Base-by-base conservation (phyloP, 2,113 vertebrate genomes). In the Sceloporus tristichus region DNA sequence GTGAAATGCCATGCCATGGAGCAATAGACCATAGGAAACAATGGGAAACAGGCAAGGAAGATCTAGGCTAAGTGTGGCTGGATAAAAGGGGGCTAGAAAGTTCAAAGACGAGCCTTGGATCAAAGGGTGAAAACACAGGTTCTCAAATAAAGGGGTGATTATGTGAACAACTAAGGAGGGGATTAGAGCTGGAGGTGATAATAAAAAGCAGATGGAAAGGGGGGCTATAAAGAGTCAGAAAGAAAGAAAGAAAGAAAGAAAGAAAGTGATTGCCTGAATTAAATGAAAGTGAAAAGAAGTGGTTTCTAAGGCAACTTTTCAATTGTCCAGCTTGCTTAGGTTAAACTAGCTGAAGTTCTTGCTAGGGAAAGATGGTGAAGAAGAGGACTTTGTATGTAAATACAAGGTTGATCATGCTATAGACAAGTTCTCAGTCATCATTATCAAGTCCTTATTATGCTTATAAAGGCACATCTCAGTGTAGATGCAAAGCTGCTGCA, bases 131-230 rank as follows among this genome's bases (percentile, higher is more conserved):
- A 54, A 73, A 91, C 80, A 74, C 88, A 86, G 77, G 42, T 85
- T 87, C 86, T 79, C 89, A 90, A 79, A 68, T 92, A 85, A 84
- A 92, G 88, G 88, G 70, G 93, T 88, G 91, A 92, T 93, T 90
- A 90, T 89, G 91, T 87, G 90, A 90, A 87, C 85, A 92, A 74
- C 93, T 77, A 86, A 91, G 82, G 79, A 78, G 73, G 40, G 91
- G 88, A 82, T 92, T 92, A 92, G 87, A 75, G 62, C 29, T 0
- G 0, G 70, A 88, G 90, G 90, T 90, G 94, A 81, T 88, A 82
- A 91, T 88, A 29, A 1, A 29, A 34, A 92, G 91, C 94, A 94
- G 91, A 92, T 90, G 92, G 82, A 85, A 89, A 86, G 74, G 42
- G 87, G 85, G 48, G n/a, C 87, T 1, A 1, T 90, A 84, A 92